Conservation (phyloP, 2,113 vertebrate species). For the Himantopus leucocephalus region DNA sequence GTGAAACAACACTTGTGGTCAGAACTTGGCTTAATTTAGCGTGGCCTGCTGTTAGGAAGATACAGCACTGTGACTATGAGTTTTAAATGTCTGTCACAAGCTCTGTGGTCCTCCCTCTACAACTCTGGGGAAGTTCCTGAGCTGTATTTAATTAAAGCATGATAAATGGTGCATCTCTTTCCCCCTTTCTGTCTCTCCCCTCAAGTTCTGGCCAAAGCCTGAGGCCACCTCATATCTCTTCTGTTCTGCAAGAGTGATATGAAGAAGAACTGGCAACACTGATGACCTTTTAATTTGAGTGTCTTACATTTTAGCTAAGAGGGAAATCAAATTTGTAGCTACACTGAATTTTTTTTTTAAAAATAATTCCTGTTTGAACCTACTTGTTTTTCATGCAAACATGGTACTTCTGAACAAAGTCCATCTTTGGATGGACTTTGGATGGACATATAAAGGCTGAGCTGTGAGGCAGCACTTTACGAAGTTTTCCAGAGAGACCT, state of each 20-base stretch:
- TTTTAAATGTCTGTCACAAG: not conserved
- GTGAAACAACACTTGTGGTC: not conserved
- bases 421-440: not conserved
- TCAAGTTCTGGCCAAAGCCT: not conserved
- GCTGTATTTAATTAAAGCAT: conserved; percentile 1
- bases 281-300: not conserved
- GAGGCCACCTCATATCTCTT: not conserved
- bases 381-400: not conserved
- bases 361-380: not conserved
- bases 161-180: not conserved
- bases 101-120: not conserved
- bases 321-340: not conserved
- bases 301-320: not conserved
- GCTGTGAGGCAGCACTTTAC: not conserved
- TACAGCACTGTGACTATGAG: not conserved
- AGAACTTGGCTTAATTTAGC: not conserved
- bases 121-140: not conserved
- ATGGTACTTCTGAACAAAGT: not conserved
- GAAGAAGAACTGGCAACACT: not conserved
- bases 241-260: not conserved
- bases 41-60: not conserved
- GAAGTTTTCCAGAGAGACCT: not conserved
- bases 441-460: not conserved
- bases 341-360: not conserved
- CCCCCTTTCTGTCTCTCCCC: not conserved